Evolutionary conservation across 2,113 vertebrate genomes (phyloP).

Genomic region (Cyphomyrus plagiostoma): DNA sequence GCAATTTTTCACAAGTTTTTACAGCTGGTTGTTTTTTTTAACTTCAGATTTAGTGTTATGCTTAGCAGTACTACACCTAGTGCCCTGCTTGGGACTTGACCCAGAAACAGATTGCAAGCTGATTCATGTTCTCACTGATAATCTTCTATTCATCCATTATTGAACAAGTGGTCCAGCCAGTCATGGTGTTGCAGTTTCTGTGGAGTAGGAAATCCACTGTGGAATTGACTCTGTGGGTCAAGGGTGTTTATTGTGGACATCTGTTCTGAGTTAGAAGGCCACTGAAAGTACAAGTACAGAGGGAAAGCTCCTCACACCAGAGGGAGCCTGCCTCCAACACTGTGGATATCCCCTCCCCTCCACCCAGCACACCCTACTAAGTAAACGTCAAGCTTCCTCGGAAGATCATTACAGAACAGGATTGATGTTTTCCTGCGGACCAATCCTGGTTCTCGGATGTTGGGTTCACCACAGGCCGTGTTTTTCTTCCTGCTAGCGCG

Average conservation of each 20-base stretch:
- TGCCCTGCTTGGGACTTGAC: background rate
- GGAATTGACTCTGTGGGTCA: slow-evolving; percentile 49
- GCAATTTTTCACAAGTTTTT: background rate
- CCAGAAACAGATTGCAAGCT: background rate
- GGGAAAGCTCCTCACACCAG: slow-evolving; percentile 58
- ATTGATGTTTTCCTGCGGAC: slow-evolving; percentile 51
- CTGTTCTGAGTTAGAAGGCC: slow-evolving; percentile 60
- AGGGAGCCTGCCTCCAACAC: slow-evolving; percentile 60
- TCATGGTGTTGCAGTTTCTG: background rate
- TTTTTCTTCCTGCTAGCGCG: slow-evolving; percentile 49
- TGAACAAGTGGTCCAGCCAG: slow-evolving; percentile 53
- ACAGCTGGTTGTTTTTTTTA: background rate
- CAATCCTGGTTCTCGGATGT: background rate
- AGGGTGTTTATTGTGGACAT: slow-evolving; percentile 63
- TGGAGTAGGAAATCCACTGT: slow-evolving; percentile 38
- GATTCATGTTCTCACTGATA: background rate
- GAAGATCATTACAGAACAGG: slow-evolving; percentile 58
- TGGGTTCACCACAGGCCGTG: slow-evolving; percentile 40
- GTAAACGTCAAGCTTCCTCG: slow-evolving; percentile 49
- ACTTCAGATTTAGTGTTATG: background rate
- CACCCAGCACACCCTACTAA: slow-evolving; percentile 51
- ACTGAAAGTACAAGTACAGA: slow-evolving; percentile 26
- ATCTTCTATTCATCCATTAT: slow-evolving; percentile 23
- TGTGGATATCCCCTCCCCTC: slow-evolving; percentile 43
- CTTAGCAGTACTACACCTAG: background rate